Base-by-base conservation (phyloP, 1,140 invertebrate genomes). In the Drosophila ironensis region DNA sequence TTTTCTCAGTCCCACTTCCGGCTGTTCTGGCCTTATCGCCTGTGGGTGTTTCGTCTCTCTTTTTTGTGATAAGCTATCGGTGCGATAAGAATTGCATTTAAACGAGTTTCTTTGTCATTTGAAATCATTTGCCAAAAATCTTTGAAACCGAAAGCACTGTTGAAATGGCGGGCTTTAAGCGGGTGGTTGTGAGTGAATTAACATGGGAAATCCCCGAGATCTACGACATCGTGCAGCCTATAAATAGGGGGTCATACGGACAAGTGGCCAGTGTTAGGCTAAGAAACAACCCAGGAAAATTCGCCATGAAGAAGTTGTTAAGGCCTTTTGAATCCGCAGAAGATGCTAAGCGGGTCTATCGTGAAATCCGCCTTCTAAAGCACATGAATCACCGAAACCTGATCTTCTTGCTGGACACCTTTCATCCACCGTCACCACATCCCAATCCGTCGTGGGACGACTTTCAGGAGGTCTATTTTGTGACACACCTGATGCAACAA, bases 301-400 rank as follows among this genome's bases (percentile, higher is more conserved):
- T 99, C 25, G 98, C 98, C 1, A 99, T 99, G 59, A 99, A 99
- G 90, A 99, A 99, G 89, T 92, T 99, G 67, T 96, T 97, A 28
- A 92, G 97, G 53, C 98, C 98, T 24, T 99, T 99, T 91, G 98
- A 99, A 90, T 98, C 98, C 56, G 96, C 97, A 17, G 98, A 98
- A 27, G 98, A 99, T 92, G 98, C 98, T 9, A 99, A 99, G 91
- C 92, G 98, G 72, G 99, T 98, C 4, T 99, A 99, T 89, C 93
- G 98, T 52, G 98, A 99, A 91, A 92, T 99, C 63, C 93, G 97
- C 45, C 94, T 99, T 91, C 93, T 99, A 50, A 99, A 99, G 90
- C 96, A 99, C 78, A 99, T 99, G 95, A 97, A 98, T 90, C 98
- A 99, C 92, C 98, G 99, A 91, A 99, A 99, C 95, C 97, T 99